Percentiles rank a stretch among this genome's conserved stretches.
phyloP scores from a whole-genome alignment of 2,113 vertebrate genomes.

The Ondatra zibethicus region DNA sequence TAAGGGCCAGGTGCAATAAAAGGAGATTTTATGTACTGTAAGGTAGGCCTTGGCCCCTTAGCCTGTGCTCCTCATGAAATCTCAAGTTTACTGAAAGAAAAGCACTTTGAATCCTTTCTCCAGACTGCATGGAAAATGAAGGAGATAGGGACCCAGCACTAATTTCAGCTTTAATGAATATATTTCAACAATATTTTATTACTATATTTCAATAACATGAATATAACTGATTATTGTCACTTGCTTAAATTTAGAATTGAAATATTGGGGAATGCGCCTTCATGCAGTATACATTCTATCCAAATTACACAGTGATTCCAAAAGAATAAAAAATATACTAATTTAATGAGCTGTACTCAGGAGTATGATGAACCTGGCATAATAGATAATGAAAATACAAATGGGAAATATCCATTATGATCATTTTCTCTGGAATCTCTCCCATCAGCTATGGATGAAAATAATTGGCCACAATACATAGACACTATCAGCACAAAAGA shows the following conservation, averaged over 20 bases:
- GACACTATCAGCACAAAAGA: not conserved
- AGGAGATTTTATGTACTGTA: not conserved
- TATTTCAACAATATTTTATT: conserved; percentile 52
- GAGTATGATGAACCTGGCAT: conserved; percentile 25
- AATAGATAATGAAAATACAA: conserved; percentile 24
- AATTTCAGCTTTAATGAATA: conserved; percentile 5
- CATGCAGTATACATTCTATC: not conserved
- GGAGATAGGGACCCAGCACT: not conserved
- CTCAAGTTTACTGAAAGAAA: conserved; percentile 3
- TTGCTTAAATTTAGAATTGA: conserved; percentile 53
- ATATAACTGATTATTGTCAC: conserved; percentile 56
- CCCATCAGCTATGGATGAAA: conserved; percentile 9
- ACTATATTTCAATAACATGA: conserved; percentile 20
- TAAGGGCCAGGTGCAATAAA: not conserved
- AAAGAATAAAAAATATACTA: not conserved
- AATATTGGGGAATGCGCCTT: conserved; percentile 37
- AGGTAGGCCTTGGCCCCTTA: not conserved
- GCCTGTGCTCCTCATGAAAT: not conserved
- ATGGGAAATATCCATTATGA: conserved; percentile 44
- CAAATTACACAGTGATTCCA: conserved; percentile 53
- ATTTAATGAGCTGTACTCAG: conserved; percentile 50
- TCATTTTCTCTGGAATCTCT: not conserved
- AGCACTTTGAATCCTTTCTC: not conserved
- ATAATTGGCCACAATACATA: not conserved
- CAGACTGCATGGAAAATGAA: not conserved